These are phyloP conservation scores for Bradypodion ventrale DNA, from an alignment of 2,797 vertebrate genomes.

Conservation along the genomic window DNA sequence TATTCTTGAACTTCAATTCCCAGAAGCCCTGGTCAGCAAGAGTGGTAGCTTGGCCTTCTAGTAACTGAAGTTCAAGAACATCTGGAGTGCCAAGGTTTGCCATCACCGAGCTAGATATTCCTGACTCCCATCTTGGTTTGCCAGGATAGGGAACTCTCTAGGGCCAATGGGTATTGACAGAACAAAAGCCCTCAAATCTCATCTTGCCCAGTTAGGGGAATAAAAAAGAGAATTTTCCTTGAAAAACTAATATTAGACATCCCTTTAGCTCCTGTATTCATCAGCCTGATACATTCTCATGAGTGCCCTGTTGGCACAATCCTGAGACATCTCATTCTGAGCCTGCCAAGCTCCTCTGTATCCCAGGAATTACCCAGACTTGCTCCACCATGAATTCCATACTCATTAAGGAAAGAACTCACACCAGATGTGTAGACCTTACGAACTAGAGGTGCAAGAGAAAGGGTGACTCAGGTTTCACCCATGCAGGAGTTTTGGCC, in stretches of 20 bases:
- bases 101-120: not conserved
- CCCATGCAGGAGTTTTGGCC: not conserved
- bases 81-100: too few species aligned
- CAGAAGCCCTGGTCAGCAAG: too few species aligned
- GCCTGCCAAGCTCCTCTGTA: not conserved
- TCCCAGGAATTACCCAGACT: constrained; percentile 28
- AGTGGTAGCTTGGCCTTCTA: too few species aligned
- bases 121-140: not conserved
- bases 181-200: not conserved
- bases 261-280: not conserved
- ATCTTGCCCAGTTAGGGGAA: not conserved
- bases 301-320: not conserved
- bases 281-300: not conserved
- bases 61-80: too few species aligned
- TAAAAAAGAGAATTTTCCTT: not conserved
- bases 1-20: too few species aligned
- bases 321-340: not conserved
- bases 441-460: too few species aligned
- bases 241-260: not conserved
- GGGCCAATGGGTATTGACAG: not conserved
- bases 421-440: not conserved
- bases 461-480: constrained; percentile 11
- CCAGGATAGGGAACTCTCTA: not conserved
- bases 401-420: not conserved
- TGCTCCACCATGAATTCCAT: not conserved